Evolutionary conservation across 2,888 invertebrate species (phyloP).

Genomic region (Mechanitis messenoides): DNA sequence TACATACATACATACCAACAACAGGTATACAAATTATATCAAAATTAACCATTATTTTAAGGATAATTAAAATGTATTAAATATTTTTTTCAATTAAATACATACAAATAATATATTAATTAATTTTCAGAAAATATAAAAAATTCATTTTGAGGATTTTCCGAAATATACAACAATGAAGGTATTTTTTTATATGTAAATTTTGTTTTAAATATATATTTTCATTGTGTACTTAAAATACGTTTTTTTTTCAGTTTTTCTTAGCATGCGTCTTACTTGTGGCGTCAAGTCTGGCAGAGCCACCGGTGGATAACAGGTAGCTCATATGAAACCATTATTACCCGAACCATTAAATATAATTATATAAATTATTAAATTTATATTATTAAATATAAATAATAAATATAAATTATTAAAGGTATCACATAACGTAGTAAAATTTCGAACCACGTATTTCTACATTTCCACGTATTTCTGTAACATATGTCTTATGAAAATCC

Average conservation of each 20-base stretch:
- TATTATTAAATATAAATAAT: no score
- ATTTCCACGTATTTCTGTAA: neutral
- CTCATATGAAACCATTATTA: neutral
- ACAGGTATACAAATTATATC: no score
- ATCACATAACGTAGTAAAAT: neutral
- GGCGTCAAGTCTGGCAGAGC: slow-evolving; percentile 50
- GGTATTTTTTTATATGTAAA: neutral
- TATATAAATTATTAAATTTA: no score
- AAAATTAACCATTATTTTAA: no score
- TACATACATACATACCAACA: slow-evolving; percentile 6
- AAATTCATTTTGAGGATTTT: no score
- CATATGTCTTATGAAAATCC: no score
- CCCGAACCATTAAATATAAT: neutral
- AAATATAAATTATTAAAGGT: no score
- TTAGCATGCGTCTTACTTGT: slow-evolving; percentile 40
- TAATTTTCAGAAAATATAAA: no score
- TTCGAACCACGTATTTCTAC: neutral
- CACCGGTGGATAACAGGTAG: slow-evolving; percentile 59
- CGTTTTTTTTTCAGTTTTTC: slow-evolving; percentile 44
- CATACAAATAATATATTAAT: no score
- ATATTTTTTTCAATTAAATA: no score
- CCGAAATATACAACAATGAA: no score
- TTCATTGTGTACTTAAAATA: neutral
- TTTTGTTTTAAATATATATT: slow-evolving; percentile 3
- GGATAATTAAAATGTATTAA: no score